Evolutionary conservation across 2,113 vertebrate species (phyloP).

Genomic region (Bufo bufo): DNA sequence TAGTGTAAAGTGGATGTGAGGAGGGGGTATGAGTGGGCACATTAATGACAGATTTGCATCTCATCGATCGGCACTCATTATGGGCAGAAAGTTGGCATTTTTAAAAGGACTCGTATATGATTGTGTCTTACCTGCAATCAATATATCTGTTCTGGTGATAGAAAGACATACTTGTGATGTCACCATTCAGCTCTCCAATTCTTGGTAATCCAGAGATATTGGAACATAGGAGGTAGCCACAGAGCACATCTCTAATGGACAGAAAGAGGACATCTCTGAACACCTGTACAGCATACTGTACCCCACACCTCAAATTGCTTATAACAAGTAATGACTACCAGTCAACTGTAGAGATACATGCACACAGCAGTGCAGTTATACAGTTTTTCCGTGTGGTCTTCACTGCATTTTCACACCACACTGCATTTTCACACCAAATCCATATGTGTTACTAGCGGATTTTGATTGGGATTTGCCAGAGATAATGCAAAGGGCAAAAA

Average conservation of each 20-base stretch:
- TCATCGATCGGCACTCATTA: too few species aligned
- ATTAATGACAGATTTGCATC: too few species aligned
- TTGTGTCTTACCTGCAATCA: constrained; percentile 83
- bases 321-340: not conserved
- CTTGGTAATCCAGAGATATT: constrained; percentile 86
- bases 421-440: too few species aligned
- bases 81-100: too few species aligned
- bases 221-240: constrained; percentile 90
- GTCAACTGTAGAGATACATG: not conserved
- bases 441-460: too few species aligned
- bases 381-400: too few species aligned
- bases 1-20: too few species aligned
- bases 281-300: not conserved
- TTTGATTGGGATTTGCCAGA: too few species aligned
- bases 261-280: not conserved
- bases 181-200: constrained; percentile 85
- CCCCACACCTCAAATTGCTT: not conserved
- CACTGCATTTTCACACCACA: too few species aligned
- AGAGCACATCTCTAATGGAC: constrained; percentile 84
- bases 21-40: too few species aligned
- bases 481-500: too few species aligned
- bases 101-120: not conserved
- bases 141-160: constrained; percentile 93
- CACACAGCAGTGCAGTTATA: not conserved
- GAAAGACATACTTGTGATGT: constrained; percentile 90